Evolutionary conservation across 2,888 invertebrate genomes (phyloP).

Genomic region (Syritta pipiens): DNA sequence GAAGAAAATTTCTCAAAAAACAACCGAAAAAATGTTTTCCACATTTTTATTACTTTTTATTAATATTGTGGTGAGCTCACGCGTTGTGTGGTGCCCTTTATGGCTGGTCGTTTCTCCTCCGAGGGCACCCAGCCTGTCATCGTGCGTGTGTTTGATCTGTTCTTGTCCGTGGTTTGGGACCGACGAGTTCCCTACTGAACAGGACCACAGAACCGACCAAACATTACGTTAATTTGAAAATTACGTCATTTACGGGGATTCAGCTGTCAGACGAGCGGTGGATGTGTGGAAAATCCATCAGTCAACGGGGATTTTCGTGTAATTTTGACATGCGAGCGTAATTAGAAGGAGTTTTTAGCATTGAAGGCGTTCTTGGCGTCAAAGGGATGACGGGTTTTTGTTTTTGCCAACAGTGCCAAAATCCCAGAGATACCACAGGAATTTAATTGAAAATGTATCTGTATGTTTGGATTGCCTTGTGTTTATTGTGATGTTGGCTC

Average conservation of each 20-base stretch:
- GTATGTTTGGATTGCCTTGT: neutral
- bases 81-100: neutral
- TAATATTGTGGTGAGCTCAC: slow-evolving; percentile 19
- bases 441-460: slow-evolving; percentile 6
- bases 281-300: neutral
- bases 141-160: too few species aligned
- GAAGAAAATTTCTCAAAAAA: too few species aligned
- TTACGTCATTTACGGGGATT: slow-evolving; percentile 2
- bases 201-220: neutral
- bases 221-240: slow-evolving; percentile 15
- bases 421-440: neutral
- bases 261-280: neutral
- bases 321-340: neutral
- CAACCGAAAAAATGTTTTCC: neutral
- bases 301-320: slow-evolving; percentile 2
- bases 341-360: slow-evolving; percentile 1
- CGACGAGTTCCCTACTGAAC: too few species aligned
- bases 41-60: neutral
- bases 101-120: neutral
- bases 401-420: too few species aligned
- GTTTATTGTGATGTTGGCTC: slow-evolving; percentile 7
- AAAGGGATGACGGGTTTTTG: too few species aligned
- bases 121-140: too few species aligned
- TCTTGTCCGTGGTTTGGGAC: too few species aligned
- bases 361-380: too few species aligned